Percentiles rank a stretch among this genome's conserved stretches.
Conservation (phyloP, 2,888 invertebrate species). For the Pristionchus fissidentatus region DNA sequence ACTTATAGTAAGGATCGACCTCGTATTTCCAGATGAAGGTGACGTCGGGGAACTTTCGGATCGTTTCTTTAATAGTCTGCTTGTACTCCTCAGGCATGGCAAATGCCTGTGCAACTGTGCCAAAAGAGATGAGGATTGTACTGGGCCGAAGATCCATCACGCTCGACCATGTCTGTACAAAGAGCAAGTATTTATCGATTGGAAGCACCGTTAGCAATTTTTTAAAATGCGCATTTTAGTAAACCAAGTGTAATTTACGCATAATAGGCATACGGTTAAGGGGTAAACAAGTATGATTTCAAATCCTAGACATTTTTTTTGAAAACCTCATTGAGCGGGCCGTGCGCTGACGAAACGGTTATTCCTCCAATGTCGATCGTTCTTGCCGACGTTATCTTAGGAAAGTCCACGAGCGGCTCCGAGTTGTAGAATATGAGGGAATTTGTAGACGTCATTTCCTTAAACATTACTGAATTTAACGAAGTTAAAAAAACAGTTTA, state of each 20-base stretch:
- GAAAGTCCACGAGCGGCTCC: conserved; percentile 37
- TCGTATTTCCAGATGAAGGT: conserved; percentile 65
- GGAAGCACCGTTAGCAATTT: no score
- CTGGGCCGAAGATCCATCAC: conserved; percentile 21
- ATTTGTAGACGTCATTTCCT: conserved; percentile 10
- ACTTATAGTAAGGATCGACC: no score
- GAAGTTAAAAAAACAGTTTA: background rate
- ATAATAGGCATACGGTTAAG: no score
- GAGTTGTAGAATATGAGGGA: conserved; percentile 20
- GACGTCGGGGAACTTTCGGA: conserved; percentile 53
- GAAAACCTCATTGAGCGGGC: conserved; percentile 4
- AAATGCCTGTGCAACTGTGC: conserved; percentile 57
- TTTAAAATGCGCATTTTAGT: no score
- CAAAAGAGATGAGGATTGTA: conserved; percentile 56
- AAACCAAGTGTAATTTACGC: no score
- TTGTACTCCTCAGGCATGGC: conserved; percentile 57
- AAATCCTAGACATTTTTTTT: no score
- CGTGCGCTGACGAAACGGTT: background rate
- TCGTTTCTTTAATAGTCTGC: conserved; percentile 51
- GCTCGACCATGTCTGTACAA: conserved; percentile 30
- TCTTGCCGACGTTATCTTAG: conserved; percentile 28
- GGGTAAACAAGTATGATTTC: no score
- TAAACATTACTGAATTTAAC: background rate
- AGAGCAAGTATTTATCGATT: no score
- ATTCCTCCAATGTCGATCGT: conserved; percentile 36